These are phyloP conservation scores for Acrobasis suavella DNA, from an alignment of 2,888 invertebrate species.

Conservation along the genomic window DNA sequence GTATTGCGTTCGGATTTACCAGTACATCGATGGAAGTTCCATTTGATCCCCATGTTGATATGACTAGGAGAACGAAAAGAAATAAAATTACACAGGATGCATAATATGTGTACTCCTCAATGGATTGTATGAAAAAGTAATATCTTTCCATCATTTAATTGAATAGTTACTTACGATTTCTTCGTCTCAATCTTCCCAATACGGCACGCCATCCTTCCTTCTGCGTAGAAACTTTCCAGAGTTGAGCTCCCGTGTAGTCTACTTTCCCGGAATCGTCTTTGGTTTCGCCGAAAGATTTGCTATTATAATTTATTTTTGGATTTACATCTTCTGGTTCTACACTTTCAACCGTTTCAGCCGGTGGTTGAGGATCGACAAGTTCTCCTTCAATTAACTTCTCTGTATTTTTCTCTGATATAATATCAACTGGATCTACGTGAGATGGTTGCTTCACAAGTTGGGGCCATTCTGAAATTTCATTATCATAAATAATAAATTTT, in stretches of 20 bases:
- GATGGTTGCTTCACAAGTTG: conserved; percentile 15
- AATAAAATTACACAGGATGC: neutral
- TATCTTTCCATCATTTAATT: conserved; percentile 21
- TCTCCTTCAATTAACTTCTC: neutral
- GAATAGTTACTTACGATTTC: conserved; percentile 58
- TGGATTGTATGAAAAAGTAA: conserved; percentile 14
- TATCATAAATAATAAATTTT: neutral
- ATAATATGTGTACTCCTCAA: neutral
- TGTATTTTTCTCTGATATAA: conserved; percentile 29
- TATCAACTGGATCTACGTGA: conserved; percentile 7
- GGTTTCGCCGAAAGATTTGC: conserved; percentile 1
- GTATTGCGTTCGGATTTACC: conserved; percentile 85
- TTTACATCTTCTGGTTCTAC: conserved; percentile 30
- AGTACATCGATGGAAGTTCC: conserved; percentile 85
- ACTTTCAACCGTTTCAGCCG: conserved; percentile 34
- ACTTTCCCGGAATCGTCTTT: conserved; percentile 54
- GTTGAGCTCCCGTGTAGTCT: conserved; percentile 88
- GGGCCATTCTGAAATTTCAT: conserved; percentile 57
- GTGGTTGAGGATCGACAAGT: conserved; percentile 29
- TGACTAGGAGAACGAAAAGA: conserved; percentile 65
- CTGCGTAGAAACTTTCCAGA: conserved; percentile 85
- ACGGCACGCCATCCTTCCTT: conserved; percentile 69
- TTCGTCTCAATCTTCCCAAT: conserved; percentile 57
- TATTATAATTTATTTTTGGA: neutral
- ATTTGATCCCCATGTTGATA: conserved; percentile 86